Evolutionary conservation across 2,888 invertebrate genomes (phyloP), one percentile per base, ranked within the genome.

Genomic region (Aricia artaxerxes): DNA sequence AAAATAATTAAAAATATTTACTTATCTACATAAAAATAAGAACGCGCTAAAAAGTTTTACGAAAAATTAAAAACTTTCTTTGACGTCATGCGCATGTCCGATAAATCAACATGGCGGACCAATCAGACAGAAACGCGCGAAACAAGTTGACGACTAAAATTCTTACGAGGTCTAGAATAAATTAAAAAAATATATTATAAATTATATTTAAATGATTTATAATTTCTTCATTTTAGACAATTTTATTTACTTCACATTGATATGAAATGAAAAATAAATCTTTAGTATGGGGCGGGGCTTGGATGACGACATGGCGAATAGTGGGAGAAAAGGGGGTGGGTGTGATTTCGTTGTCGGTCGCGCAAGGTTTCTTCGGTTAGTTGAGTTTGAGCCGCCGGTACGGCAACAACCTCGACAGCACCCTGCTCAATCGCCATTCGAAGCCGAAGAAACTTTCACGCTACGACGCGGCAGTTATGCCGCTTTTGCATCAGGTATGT

Each of bases 401-500:
- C 85, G 90, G 82, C 81, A 87, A 84, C 84, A 88, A 79, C 79
- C 83, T 83, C 81, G 80, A 79, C 86, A 84, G 82, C 79, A 80
- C 72, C 81, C 78, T 83, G 81, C 80, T 77, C 24, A 69, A 73
- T 79, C 53, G 38, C 82, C 82, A 85, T 83, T 79, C 73, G 79
- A 72, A 80, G 80, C 82, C 79, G 83, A 85, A 84, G 84, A 82
- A 88, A 89, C 87, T 90, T 89, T 78, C 81, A 78, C 82, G 86
- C 88, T 87, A 80, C 87, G 87, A 82, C 83, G 88, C 90, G 90
- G 91, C 88, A 86, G 82, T 81, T 80, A 94, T 94, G 93, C 92
- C 93, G 90, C 89, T 93, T 73, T 82, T 94, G 83, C 92, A 90
- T 84, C 91, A 89, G 87, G 93, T 91, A 31, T 90, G 89, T 87